phyloP scores from a whole-genome alignment of 2,888 invertebrate genomes.

The Eutolmus rufibarbis region DNA sequence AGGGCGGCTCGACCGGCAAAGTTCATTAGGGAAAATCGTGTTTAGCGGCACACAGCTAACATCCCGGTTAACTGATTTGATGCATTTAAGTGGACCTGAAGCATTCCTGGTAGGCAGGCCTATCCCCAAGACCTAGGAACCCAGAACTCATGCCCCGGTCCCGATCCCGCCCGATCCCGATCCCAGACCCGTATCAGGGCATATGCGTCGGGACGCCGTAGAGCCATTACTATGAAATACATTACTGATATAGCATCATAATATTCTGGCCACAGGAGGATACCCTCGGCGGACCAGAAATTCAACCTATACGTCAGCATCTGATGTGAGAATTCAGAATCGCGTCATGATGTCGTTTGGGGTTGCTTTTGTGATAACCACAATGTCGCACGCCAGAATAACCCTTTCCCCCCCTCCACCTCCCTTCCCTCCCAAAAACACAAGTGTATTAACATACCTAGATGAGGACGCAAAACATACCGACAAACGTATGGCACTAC shows the following conservation, averaged over 20 bases:
- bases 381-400: constrained; percentile 48
- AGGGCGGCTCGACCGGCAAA: background rate
- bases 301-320: constrained; percentile 45
- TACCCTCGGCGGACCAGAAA: constrained; percentile 44
- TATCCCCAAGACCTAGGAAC: background rate
- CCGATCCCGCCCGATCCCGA: background rate
- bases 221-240: constrained; percentile 27
- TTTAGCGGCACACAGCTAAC: constrained; percentile 25
- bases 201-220: background rate
- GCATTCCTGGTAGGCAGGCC: constrained; percentile 4
- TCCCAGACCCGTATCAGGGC: background rate
- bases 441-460: constrained; percentile 40
- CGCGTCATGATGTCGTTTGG: constrained; percentile 48
- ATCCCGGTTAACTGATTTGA: constrained; percentile 38
- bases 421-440: constrained; percentile 12
- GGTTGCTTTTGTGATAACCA: constrained; percentile 49
- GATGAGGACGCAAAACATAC: constrained; percentile 8
- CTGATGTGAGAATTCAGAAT: constrained; percentile 45
- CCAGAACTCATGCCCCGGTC: background rate
- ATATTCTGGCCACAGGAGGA: constrained; percentile 46
- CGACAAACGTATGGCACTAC: background rate
- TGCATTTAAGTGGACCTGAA: constrained; percentile 19
- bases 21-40: constrained; percentile 37
- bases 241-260: constrained; percentile 23
- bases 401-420: background rate